These are phyloP conservation scores for Tricholaema leucomelas DNA, from an alignment of 2,113 vertebrate species.

Conservation along the genomic window DNA sequence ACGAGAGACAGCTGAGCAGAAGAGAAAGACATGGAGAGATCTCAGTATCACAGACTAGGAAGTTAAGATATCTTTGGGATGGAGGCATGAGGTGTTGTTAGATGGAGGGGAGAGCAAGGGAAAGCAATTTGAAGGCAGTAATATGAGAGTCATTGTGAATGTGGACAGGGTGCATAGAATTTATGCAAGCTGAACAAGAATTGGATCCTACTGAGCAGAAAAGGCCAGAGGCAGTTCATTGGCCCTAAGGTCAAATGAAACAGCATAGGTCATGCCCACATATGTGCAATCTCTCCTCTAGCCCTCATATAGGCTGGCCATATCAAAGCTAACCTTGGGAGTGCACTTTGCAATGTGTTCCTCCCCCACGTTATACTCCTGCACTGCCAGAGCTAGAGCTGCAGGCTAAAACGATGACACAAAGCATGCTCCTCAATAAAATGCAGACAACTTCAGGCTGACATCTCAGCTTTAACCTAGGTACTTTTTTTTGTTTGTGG, in stretches of 20 bases:
- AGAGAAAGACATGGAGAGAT: not conserved
- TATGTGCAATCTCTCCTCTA: not conserved
- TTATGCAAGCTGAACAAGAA: not conserved
- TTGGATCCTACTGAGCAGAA: not conserved
- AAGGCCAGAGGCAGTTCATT: not conserved
- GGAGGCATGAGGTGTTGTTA: not conserved
- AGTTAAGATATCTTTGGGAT: not conserved
- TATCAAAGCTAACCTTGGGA: not conserved
- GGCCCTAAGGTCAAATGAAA: not conserved
- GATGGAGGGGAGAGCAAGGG: not conserved
- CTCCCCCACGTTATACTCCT: too few relatives aligned
- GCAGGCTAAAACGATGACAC: not conserved
- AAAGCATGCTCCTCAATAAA: not conserved
- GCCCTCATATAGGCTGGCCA: not conserved
- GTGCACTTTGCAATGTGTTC: rapidly evolving
- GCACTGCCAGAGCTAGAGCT: rapidly evolving
- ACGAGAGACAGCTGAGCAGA: not conserved
- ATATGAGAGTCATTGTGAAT: not conserved
- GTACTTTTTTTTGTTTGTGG: not conserved
- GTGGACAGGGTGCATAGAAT: rapidly evolving
- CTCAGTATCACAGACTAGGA: not conserved
- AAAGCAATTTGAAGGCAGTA: not conserved
- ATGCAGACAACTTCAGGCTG: not conserved
- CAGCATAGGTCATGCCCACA: not conserved
- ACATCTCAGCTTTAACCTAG: not conserved